Percentiles rank a stretch among this genome's conserved stretches.
phyloP scores from a whole-genome alignment of 2,888 invertebrate species.

The Eucriotettix oculatus region DNA sequence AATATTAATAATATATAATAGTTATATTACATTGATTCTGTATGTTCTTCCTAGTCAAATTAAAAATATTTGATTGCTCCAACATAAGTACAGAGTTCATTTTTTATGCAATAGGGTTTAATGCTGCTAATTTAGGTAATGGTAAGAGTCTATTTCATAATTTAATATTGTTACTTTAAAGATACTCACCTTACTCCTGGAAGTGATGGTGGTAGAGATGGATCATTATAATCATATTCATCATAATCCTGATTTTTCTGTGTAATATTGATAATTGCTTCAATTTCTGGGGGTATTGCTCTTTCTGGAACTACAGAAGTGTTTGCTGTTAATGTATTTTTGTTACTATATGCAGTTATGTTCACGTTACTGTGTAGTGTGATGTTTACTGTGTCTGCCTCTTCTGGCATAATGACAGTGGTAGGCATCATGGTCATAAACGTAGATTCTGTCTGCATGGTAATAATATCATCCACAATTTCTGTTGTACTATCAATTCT shows the following conservation, averaged over 20 bases:
- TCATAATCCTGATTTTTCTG: constrained; percentile 39
- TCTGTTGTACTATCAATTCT: no score
- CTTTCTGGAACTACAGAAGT: constrained; percentile 1
- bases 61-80: neutral
- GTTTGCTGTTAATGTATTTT: neutral
- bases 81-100: neutral
- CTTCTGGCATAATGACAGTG: constrained; percentile 27
- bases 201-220: constrained; percentile 59
- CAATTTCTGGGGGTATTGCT: constrained; percentile 24
- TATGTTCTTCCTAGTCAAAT: neutral
- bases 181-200: constrained; percentile 58
- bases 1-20: no score
- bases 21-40: no score
- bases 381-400: constrained; percentile 38
- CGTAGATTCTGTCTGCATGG: constrained; percentile 3
- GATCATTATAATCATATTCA: constrained; percentile 46
- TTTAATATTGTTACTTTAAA: no score
- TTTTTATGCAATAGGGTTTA: neutral
- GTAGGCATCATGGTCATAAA: constrained; percentile 15
- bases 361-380: constrained; percentile 29
- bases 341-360: constrained; percentile 4
- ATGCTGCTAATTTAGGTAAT: neutral
- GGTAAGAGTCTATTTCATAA: no score
- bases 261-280: constrained; percentile 32
- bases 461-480: neutral